Conservation (phyloP, 2,888 invertebrate species). For the Folsomia manolachei region DNA sequence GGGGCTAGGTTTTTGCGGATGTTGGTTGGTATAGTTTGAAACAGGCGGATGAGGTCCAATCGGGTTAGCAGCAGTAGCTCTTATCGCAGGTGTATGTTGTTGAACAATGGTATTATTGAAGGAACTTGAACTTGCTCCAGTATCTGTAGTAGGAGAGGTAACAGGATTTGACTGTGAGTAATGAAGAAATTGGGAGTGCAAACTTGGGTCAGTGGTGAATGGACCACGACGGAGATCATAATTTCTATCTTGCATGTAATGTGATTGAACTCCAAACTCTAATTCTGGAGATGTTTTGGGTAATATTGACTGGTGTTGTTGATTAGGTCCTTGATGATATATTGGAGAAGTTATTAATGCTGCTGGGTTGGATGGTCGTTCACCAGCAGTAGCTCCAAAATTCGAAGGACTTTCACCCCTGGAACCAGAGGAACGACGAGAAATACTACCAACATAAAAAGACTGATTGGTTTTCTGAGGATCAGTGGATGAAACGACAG, state of each 20-base stretch:
- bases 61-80: too few species aligned
- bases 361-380: not conserved
- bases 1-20: too few species aligned
- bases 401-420: not conserved
- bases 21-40: too few species aligned
- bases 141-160: not conserved
- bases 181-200: slow-evolving; percentile 48
- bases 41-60: too few species aligned
- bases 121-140: not conserved
- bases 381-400: not conserved
- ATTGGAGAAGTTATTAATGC: not conserved
- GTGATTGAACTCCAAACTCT: not conserved
- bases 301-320: not conserved
- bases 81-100: not conserved
- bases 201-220: slow-evolving; percentile 48
- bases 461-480: too few species aligned
- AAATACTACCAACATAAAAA: not conserved
- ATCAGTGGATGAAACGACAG: too few species aligned
- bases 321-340: not conserved
- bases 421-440: not conserved
- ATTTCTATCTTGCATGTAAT: not conserved
- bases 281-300: not conserved
- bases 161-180: slow-evolving; percentile 41
- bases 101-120: not conserved
- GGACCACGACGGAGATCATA: not conserved